Evolutionary conservation across 2,113 vertebrate genomes (phyloP).

Genomic region (Sapajus apella): DNA sequence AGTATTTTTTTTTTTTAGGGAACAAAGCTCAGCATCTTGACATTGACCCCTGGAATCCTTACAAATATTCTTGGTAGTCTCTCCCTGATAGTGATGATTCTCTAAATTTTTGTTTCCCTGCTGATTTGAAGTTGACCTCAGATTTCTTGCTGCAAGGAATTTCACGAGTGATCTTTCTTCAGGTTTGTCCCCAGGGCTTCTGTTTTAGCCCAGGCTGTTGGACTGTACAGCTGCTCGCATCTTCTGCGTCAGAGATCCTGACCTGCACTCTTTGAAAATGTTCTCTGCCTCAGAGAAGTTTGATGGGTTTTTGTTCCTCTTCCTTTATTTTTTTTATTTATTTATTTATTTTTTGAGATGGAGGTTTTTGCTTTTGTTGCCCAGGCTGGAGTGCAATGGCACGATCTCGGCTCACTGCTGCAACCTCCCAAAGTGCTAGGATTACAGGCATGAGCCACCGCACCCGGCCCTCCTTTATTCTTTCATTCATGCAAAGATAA

Average conservation of each 20-base stretch:
- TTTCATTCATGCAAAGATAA: not conserved
- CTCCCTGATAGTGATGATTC: not conserved
- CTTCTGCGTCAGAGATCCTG: not conserved
- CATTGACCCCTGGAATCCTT: not conserved
- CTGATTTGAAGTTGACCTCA: conserved; percentile 23
- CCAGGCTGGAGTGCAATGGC: too few relatives aligned
- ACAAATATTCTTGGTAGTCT: not conserved
- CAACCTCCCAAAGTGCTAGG: too few relatives aligned
- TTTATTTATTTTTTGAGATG: too few relatives aligned
- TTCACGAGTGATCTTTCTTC: not conserved
- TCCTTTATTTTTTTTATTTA: not conserved
- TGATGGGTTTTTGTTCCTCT: conserved; percentile 1
- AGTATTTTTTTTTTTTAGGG: not conserved
- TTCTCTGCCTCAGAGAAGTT: not conserved
- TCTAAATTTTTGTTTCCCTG: not conserved
- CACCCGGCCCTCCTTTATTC: not conserved
- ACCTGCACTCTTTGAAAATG: not conserved
- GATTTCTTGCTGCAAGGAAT: not conserved
- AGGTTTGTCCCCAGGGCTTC: not conserved
- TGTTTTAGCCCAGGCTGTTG: not conserved
- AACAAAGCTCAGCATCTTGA: not conserved
- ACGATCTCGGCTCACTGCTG: too few relatives aligned
- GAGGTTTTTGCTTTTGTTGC: too few relatives aligned
- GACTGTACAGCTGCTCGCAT: not conserved
- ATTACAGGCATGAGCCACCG: too few relatives aligned